Evolutionary conservation across 2,797 vertebrate species (phyloP).

Genomic region (Gobionotothen gibberifrons): DNA sequence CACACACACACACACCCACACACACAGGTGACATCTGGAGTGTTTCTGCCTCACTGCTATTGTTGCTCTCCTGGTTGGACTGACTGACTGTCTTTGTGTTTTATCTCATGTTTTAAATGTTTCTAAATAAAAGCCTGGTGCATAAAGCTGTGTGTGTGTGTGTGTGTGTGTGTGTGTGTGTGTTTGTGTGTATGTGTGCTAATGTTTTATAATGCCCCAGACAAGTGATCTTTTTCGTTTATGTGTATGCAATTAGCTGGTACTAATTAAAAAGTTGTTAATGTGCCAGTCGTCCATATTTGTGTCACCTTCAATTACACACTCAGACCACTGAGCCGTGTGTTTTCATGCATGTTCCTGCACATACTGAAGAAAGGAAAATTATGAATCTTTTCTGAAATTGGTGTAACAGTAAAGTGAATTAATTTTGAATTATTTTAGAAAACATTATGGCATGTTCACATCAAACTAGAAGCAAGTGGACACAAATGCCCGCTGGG

Average conservation of each 20-base stretch:
- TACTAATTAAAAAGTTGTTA: slow-evolving; percentile 53
- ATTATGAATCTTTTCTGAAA: background rate
- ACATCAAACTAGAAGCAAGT: background rate
- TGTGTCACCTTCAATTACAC: slow-evolving; percentile 70
- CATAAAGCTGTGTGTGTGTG: slow-evolving; percentile 11
- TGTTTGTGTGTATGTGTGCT: slow-evolving; percentile 8
- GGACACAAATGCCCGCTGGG: too few relatives aligned
- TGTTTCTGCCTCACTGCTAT: slow-evolving; percentile 58
- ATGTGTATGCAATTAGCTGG: slow-evolving; percentile 47
- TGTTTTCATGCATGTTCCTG: slow-evolving; percentile 13
- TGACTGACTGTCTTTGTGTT: slow-evolving; percentile 15
- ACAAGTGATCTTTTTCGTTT: slow-evolving; percentile 54
- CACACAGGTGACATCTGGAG: slow-evolving; percentile 52
- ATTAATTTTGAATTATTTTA: too few relatives aligned
- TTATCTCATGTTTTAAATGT: background rate
- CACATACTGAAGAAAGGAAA: slow-evolving; percentile 1
- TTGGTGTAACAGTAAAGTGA: background rate
- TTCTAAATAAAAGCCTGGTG: slow-evolving; percentile 10
- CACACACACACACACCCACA: slow-evolving; percentile 19
- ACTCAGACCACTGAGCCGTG: slow-evolving; percentile 58
- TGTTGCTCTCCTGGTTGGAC: slow-evolving; percentile 36
- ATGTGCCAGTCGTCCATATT: slow-evolving; percentile 40
- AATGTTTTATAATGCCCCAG: slow-evolving; percentile 40
- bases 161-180: background rate
- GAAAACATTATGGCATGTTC: background rate